Percentiles rank a stretch among this genome's conserved stretches.
phyloP scores from a whole-genome alignment of 2,888 invertebrate genomes.

The Drosophila setosimentum region DNA sequence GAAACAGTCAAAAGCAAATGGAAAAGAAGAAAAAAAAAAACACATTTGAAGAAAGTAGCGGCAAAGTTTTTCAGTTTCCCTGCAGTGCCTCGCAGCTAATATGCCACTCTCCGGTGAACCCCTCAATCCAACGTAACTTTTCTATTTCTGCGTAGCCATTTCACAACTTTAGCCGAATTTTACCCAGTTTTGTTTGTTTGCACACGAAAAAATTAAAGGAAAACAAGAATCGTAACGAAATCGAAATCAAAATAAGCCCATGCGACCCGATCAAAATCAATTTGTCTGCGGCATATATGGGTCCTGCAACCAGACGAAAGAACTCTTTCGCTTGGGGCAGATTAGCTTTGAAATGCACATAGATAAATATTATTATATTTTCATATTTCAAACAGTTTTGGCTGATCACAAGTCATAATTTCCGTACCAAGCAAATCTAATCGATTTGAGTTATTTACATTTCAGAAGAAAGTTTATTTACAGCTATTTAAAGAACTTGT shows the following conservation, averaged over 20 bases:
- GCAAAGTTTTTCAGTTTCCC: conserved; percentile 59
- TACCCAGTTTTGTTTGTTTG: conserved; percentile 59
- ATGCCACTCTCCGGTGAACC: conserved; percentile 1
- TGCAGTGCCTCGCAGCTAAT: conserved; percentile 36
- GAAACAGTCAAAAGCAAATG: conserved; percentile 54
- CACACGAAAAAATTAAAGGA: conserved; percentile 66
- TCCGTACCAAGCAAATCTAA: not conserved
- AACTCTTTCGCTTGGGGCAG: not conserved
- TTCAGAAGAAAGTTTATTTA: not conserved
- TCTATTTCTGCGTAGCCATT: conserved; percentile 31
- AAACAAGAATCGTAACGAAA: conserved; percentile 67
- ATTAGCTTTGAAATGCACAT: not conserved
- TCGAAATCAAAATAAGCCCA: conserved; percentile 53
- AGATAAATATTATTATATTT: not conserved
- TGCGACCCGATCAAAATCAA: conserved; percentile 23
- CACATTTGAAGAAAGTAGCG: conserved; percentile 39
- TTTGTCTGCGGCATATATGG: conserved; percentile 15
- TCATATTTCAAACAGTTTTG: not conserved
- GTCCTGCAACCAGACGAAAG: not conserved
- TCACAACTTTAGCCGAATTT: conserved; percentile 49
- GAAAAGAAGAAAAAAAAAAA: conserved; percentile 10
- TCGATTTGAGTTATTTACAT: not conserved
- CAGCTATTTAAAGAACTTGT: conserved; percentile 24
- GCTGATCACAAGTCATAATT: not conserved
- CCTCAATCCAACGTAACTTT: not conserved